These are phyloP conservation scores for Pegoplata infirma DNA, from an alignment of 2,888 invertebrate genomes.

Conservation along the genomic window DNA sequence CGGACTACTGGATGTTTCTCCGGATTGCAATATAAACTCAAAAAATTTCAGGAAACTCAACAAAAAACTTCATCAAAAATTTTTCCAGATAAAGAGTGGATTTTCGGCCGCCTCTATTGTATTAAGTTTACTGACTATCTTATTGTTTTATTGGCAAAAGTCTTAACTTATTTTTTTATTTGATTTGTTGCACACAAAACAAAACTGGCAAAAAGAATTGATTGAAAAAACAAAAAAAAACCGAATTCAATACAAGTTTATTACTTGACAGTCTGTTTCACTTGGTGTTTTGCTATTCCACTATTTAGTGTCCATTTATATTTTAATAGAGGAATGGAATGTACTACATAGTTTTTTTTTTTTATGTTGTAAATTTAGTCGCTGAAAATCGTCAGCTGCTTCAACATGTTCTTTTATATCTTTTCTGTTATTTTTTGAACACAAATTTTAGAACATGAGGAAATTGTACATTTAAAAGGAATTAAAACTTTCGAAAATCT, in stretches of 20 bases:
- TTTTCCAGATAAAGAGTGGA: too few relatives aligned
- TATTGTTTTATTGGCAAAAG: not conserved
- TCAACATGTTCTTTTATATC: slow-evolving; percentile 1
- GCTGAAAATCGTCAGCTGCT: slow-evolving; percentile 14
- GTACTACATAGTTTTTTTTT: too few relatives aligned
- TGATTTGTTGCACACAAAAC: not conserved
- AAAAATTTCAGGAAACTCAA: too few relatives aligned
- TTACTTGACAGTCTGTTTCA: not conserved
- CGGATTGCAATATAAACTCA: too few relatives aligned
- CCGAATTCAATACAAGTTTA: not conserved
- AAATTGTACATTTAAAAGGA: not conserved
- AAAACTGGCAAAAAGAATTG: not conserved
- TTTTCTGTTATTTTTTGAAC: not conserved
- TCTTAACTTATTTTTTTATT: not conserved
- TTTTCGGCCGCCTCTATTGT: not conserved
- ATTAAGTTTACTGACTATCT: not conserved
- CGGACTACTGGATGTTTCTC: too few relatives aligned
- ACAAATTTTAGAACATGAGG: not conserved
- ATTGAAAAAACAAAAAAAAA: not conserved
- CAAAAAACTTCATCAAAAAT: too few relatives aligned
- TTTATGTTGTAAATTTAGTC: not conserved
- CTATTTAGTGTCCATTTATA: not conserved
- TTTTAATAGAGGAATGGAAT: not conserved
- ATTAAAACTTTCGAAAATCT: not conserved
- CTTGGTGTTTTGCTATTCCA: not conserved